phyloP scores from a whole-genome alignment of 2,113 vertebrate species.

The Actenoides hombroni region DNA sequence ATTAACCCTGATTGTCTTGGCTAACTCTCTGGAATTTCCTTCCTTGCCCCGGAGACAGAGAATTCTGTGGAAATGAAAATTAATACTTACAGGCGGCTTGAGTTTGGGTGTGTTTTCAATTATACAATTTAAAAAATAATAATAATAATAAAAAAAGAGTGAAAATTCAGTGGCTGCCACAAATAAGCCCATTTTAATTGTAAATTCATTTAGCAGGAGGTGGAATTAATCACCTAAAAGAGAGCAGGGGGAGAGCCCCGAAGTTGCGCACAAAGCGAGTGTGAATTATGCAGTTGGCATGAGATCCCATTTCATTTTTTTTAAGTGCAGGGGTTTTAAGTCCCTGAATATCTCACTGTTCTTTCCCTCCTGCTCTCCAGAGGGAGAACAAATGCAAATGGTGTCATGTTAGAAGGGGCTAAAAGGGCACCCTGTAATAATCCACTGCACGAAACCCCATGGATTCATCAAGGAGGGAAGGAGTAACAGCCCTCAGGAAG shows the following conservation, averaged over 20 bases:
- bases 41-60: slow-evolving; percentile 66
- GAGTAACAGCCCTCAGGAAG: slow-evolving; percentile 55
- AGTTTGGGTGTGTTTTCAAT: slow-evolving; percentile 69
- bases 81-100: slow-evolving; percentile 60
- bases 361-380: slow-evolving; percentile 54
- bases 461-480: slow-evolving; percentile 51
- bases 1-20: slow-evolving; percentile 71
- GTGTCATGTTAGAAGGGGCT: slow-evolving; percentile 59
- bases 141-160: neutral
- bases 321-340: slow-evolving; percentile 54
- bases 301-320: slow-evolving; percentile 58
- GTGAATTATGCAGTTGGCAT: slow-evolving; percentile 43
- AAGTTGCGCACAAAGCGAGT: neutral
- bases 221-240: slow-evolving; percentile 49
- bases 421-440: slow-evolving; percentile 65
- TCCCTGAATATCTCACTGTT: slow-evolving; percentile 62
- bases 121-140: slow-evolving; percentile 3
- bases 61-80: slow-evolving; percentile 70
- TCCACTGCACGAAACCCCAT: neutral
- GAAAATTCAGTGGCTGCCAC: slow-evolving; percentile 59
- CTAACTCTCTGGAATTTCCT: slow-evolving; percentile 71
- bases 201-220: slow-evolving; percentile 58
- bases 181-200: slow-evolving; percentile 59
- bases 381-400: slow-evolving; percentile 62
- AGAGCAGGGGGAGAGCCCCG: neutral